These are phyloP conservation scores for Cotesia congregata DNA, from an alignment of 2,888 invertebrate species.

Conservation along the genomic window DNA sequence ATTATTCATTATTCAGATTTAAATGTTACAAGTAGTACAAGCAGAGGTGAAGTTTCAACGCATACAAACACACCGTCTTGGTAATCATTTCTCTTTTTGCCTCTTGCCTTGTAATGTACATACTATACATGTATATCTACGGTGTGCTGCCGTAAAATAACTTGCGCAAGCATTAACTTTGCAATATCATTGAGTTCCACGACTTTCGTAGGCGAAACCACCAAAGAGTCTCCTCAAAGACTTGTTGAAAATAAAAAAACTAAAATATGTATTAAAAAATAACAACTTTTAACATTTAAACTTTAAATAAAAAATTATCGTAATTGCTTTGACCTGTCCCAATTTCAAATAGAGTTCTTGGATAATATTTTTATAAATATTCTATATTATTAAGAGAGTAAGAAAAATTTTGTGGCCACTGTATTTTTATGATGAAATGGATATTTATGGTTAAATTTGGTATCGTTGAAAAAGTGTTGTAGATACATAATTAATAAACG, in stretches of 20 bases:
- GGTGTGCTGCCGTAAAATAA: slow-evolving; percentile 25
- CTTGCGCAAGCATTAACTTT: slow-evolving; percentile 40
- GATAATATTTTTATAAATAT: not conserved
- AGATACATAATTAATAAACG: no score
- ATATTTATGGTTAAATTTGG: no score
- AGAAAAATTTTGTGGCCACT: no score
- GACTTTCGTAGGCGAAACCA: slow-evolving; percentile 35
- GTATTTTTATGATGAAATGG: no score
- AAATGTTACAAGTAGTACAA: not conserved
- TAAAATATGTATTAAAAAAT: not conserved
- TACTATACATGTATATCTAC: not conserved
- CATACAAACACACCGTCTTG: slow-evolving; percentile 15
- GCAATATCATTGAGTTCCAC: slow-evolving; percentile 27
- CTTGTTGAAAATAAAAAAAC: not conserved
- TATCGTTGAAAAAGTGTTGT: no score
- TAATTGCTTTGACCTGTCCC: slow-evolving; percentile 26
- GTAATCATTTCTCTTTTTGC: slow-evolving; percentile 12
- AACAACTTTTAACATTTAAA: slow-evolving; percentile 29
- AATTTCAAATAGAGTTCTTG: not conserved
- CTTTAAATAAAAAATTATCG: not conserved
- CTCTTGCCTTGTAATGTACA: not conserved
- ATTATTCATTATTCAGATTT: not conserved
- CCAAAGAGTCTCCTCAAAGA: not conserved
- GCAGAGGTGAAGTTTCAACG: slow-evolving; percentile 8
- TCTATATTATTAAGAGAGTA: no score